These are phyloP conservation scores for Stenopsyche tienmushanensis DNA, from an alignment of 1,140 invertebrate species.

Conservation along the genomic window DNA sequence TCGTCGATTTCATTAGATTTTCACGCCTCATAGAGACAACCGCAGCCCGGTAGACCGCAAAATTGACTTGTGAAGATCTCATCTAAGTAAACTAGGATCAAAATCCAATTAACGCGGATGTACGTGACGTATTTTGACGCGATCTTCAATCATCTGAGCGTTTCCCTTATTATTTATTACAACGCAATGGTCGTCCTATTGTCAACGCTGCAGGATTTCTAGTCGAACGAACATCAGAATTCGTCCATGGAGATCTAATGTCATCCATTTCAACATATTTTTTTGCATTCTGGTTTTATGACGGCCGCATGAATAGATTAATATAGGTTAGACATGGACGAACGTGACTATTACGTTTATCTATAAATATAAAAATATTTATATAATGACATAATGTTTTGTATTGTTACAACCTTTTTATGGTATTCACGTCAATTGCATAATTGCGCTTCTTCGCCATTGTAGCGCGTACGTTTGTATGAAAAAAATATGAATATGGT, in stretches of 20 bases:
- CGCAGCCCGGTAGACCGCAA: no score
- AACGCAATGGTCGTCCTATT: not conserved
- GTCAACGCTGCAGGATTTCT: constrained; percentile 18
- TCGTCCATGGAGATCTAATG: no score
- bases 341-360: no score
- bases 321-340: not conserved
- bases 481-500: not conserved
- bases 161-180: constrained; percentile 1
- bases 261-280: not conserved
- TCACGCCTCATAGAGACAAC: no score
- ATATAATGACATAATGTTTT: not conserved
- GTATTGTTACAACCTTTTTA: not conserved
- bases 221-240: constrained; percentile 13
- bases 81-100: no score
- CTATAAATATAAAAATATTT: not conserved
- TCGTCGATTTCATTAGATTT: no score
- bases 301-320: not conserved
- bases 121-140: no score
- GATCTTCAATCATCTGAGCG: no score
- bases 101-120: no score
- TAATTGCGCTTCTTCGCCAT: not conserved
- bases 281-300: not conserved
- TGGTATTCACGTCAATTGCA: not conserved
- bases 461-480: not conserved
- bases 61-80: no score